Evolutionary conservation across 2,113 vertebrate species (phyloP).

Genomic region (Malurus elegans): DNA sequence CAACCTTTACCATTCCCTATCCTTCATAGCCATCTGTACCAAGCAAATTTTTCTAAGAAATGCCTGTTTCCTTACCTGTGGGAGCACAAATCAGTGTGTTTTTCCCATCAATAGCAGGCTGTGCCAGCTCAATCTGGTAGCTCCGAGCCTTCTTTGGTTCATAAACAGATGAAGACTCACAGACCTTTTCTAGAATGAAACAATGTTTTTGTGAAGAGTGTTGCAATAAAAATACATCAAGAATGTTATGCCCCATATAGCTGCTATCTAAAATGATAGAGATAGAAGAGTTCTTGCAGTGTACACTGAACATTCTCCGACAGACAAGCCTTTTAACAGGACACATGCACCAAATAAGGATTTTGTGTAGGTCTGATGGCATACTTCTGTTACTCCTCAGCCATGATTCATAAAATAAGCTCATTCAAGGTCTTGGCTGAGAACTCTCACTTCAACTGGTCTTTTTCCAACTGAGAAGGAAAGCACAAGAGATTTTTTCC

Average conservation of each 20-base stretch:
- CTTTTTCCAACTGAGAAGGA: neutral
- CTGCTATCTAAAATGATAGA: neutral
- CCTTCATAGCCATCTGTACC: neutral
- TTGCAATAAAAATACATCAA: neutral
- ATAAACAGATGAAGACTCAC: neutral
- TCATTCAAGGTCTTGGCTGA: neutral
- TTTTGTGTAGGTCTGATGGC: neutral
- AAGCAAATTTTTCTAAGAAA: neutral
- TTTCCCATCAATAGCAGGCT: slow-evolving; percentile 70
- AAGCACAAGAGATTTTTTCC: neutral
- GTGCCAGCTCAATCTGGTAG: slow-evolving; percentile 73
- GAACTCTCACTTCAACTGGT: neutral
- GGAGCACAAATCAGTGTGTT: slow-evolving; percentile 77
- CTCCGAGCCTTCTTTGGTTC: slow-evolving; percentile 15
- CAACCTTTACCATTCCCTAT: neutral
- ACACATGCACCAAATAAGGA: neutral
- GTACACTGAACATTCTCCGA: neutral
- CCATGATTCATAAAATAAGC: neutral
- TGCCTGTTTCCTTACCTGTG: slow-evolving; percentile 60
- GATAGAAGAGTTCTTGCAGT: neutral
- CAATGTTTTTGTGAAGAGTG: neutral
- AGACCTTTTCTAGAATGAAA: neutral
- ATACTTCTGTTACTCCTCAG: rapidly evolving
- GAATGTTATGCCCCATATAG: neutral
- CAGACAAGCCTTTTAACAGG: neutral